These are phyloP conservation scores for Pandion haliaetus DNA, from an alignment of 2,113 vertebrate species.

Conservation along the genomic window DNA sequence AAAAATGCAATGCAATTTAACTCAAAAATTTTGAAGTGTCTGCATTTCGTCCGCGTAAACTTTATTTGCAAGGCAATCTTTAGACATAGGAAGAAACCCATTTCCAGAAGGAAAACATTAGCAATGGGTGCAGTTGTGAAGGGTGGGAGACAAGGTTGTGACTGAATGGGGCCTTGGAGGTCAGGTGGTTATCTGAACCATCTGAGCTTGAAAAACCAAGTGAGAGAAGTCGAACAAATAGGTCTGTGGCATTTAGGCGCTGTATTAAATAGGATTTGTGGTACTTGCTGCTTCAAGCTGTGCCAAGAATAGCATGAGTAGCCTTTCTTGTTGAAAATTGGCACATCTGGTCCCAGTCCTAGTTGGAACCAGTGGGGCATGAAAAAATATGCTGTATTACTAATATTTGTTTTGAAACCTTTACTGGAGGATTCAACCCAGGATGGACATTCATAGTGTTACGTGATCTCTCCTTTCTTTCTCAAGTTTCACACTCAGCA, in stretches of 20 bases:
- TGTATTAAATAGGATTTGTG: constrained; percentile 30
- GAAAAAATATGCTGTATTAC: neutral
- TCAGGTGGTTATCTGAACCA: constrained; percentile 18
- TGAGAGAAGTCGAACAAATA: neutral
- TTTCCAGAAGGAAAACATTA: constrained; percentile 35
- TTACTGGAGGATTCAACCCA: neutral
- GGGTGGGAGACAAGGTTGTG: neutral
- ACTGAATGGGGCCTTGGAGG: neutral
- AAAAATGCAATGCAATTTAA: neutral
- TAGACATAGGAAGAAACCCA: neutral
- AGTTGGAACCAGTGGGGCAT: neutral
- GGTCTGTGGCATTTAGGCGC: constrained; percentile 29
- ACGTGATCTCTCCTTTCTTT: neutral
- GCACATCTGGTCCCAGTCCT: constrained; percentile 37
- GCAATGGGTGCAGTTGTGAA: neutral
- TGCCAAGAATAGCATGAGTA: constrained; percentile 40
- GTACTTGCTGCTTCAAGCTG: constrained; percentile 44
- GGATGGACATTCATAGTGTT: neutral
- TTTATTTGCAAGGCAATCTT: neutral
- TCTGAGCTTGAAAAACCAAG: constrained; percentile 1
- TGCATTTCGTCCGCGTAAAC: neutral
- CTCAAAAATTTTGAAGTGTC: neutral
- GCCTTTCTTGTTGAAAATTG: constrained; percentile 41
- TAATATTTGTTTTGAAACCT: constrained; percentile 2
- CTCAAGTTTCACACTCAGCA: neutral